Base-by-base conservation (phyloP, 2,113 vertebrate species). In the Aleadryas rufinucha region DNA sequence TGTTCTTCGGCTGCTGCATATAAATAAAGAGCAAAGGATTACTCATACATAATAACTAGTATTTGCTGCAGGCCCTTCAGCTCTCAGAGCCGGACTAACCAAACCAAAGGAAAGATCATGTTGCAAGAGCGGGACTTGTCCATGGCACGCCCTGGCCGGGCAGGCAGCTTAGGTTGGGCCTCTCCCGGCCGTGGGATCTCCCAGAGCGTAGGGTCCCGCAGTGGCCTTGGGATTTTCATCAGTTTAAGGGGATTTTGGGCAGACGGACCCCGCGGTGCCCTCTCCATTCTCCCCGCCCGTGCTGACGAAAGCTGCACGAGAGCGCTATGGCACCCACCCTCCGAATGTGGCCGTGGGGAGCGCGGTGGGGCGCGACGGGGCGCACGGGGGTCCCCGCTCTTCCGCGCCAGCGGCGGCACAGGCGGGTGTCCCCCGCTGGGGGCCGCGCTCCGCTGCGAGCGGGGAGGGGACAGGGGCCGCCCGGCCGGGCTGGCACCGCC, bases 11-110 rank as follows among this genome's bases (percentile, higher is more conserved):
- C 83, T 71, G 87, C 78, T 57, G 60, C 44, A n/a, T 33, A 33
- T 18, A 91, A 87, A 71, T 70, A 75, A 91, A 71, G 68, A 57
- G 78, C 47, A 22, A 57, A 92, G 68, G 31, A 30, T 94, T 95
- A 96, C 75, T 97, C 96, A 95, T 39, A 61, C 66, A 21, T 72
- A 45, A 42, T 68, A 66, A 87, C 76, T 81, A 41, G 26, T 42
- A 27, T 85, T 77, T 41, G 82, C 86, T 84, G 79, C 65, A 71
- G 92, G 87, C 47, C 45, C 72, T 84, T 89, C n/a, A 35, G 84
- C 70, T 82, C 64, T 57, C 54, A 22, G 76, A 75, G 85, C 27
- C 2, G 26, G 59, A 50, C 54, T 80, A 90, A 80, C 75, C 66
- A 69, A 93, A 86, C 26, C 54, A 50, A 84, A 88, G 42, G 39